These are phyloP conservation scores for Octopus sinensis DNA, from an alignment of 1,140 invertebrate species.

Conservation along the genomic window DNA sequence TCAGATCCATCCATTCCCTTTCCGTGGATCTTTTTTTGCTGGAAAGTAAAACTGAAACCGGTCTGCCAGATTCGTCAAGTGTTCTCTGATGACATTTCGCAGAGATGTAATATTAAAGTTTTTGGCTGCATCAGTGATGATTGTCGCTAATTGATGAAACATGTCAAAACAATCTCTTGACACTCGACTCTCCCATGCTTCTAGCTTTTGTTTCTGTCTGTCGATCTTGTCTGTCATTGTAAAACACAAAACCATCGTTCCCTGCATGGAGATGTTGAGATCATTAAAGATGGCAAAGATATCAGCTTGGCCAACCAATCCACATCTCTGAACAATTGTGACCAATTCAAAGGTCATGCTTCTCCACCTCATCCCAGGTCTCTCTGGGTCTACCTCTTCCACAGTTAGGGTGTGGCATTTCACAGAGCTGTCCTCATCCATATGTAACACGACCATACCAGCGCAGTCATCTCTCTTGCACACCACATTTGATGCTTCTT, in stretches of 20 bases:
- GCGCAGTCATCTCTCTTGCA: too few species aligned
- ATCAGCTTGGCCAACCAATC: too few species aligned
- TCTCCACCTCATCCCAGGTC: too few species aligned
- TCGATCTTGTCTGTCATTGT: constrained; percentile 17
- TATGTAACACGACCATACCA: too few species aligned
- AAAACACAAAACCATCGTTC: constrained; percentile 15
- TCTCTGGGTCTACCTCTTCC: too few species aligned
- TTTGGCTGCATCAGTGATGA: neutral
- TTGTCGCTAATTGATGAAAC: constrained; percentile 1
- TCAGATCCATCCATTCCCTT: too few species aligned
- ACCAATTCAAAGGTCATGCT: too few species aligned
- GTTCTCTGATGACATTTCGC: neutral
- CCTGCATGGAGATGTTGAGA: constrained; percentile 17
- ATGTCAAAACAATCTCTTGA: neutral
- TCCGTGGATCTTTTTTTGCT: neutral
- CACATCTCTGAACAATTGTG: too few species aligned
- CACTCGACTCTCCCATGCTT: neutral
- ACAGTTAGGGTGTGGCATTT: too few species aligned
- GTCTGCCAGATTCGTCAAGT: neutral
- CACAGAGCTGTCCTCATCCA: too few species aligned
- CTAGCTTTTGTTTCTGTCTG: constrained; percentile 16
- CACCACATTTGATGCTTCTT: too few species aligned
- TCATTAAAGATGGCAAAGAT: too few species aligned
- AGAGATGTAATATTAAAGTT: neutral
- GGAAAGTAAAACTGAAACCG: neutral